Base-by-base conservation (phyloP, 2,797 vertebrate genomes). In the Diglossa cyanea region DNA sequence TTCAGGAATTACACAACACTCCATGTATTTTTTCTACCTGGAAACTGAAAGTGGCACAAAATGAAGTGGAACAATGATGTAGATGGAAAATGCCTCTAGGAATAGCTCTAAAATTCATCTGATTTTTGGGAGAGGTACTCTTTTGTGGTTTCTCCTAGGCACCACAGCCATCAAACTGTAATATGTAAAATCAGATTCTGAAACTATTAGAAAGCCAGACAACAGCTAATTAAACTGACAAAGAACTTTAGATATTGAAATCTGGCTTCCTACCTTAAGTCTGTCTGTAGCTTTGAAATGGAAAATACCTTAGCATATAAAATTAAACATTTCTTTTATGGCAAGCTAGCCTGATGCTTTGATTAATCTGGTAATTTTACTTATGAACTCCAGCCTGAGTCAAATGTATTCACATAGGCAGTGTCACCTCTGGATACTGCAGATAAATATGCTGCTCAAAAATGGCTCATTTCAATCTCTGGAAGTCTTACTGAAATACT, bases 311-410 rank as follows among this genome's bases (percentile, higher is more conserved):
- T 72, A 75, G 17, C 31, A n/a, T 58, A 63, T 78, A 75, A 72
- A 94, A 86, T 81, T 10, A 81, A 94, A 44, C 7, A 30, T 17
- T 71, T 30, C 14, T 74, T 79, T 85, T 60, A n/a, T 53, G 68
- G 31, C n/a, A 95, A 84, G 23, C 17, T 54, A 60, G 35, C 9
- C 51, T 72, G 44, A 62, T 75, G 35, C 25, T 62, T 47, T 63
- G 23, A 63, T 53, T 90, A 74, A 51, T 70, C 28, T 54, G 18
- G 6, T 78, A 40, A 57, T 78, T 89, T 73, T 91, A 95, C 98
- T 97, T 96, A 98, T 97, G 95, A 98, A 97, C 94, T 98, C 98
- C 98, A 98, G 78, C 98, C 98, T 18, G 98, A 98, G 84, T 98
- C 98, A 94, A 98, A 97, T 17, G 96, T 96, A 88, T 98, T 98